phyloP scores from a whole-genome alignment of 2,113 vertebrate genomes.

The Brachyistius frenatus region DNA sequence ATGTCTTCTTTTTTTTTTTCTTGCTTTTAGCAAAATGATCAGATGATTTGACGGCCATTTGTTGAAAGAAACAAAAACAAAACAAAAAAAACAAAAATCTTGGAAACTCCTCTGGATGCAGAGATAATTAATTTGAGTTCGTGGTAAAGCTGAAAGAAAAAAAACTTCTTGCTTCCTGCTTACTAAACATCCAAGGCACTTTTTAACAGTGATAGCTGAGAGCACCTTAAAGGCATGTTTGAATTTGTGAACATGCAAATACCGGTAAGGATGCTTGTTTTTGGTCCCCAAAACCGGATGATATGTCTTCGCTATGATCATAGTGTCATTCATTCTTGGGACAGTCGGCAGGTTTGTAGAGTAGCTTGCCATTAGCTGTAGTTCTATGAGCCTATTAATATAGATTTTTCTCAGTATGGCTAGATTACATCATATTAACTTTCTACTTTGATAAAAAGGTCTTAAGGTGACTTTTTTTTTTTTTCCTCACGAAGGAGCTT shows the following conservation, averaged over 20 bases:
- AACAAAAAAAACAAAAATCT: neutral
- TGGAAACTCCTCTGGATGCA: constrained; percentile 7
- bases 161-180: neutral
- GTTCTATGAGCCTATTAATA: too few relatives aligned
- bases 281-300: too few relatives aligned
- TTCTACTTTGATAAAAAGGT: neutral
- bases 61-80: neutral
- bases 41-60: neutral
- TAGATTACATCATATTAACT: neutral
- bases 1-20: constrained; percentile 9
- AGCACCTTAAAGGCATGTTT: neutral
- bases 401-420: neutral
- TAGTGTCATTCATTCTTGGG: too few relatives aligned
- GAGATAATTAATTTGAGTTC: neutral
- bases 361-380: neutral
- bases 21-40: neutral
- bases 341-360: neutral
- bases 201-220: neutral
- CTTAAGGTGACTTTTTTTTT: neutral
- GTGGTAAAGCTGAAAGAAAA: neutral
- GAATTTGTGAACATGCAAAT: neutral
- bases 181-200: neutral
- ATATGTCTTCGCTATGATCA: too few relatives aligned
- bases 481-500: too few relatives aligned
- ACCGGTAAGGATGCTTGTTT: too few relatives aligned